Conservation (phyloP, 2,797 vertebrate genomes). For the Bovichtus diacanthus region DNA sequence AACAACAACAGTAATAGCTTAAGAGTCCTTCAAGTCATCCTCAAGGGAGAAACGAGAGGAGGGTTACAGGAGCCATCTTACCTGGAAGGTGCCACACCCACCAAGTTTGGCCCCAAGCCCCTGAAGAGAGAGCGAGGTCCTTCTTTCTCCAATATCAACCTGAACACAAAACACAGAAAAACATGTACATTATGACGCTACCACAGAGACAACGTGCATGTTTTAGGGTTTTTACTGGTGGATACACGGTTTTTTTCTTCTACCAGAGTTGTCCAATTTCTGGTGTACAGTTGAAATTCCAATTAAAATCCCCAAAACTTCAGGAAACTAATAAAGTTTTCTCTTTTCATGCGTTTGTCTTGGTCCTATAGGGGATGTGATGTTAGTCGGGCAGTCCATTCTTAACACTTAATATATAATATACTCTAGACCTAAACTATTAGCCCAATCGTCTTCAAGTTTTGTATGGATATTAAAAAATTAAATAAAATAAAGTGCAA, state of each 20-base stretch:
- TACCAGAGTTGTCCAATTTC: not conserved
- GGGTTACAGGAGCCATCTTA: slow-evolving; percentile 68
- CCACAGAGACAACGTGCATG: rapidly evolving
- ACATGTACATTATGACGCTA: not conserved
- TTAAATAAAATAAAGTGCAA: no score
- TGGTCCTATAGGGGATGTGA: not conserved
- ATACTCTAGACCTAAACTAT: no score
- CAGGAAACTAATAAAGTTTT: not conserved
- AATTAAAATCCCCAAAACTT: not conserved
- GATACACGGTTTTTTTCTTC: no score
- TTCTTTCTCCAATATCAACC: slow-evolving; percentile 97
- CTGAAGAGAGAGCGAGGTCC: slow-evolving; percentile 97
- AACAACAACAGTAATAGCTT: not conserved
- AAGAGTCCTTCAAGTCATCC: not conserved
- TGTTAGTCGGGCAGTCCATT: not conserved
- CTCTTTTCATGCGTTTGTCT: not conserved
- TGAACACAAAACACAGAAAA: slow-evolving; percentile 68
- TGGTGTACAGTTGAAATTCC: not conserved
- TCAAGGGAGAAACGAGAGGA: not conserved
- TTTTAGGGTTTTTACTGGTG: not conserved
- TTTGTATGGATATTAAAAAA: no score
- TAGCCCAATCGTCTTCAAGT: no score
- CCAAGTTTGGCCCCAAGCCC: slow-evolving; percentile 96
- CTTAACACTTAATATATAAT: no score
- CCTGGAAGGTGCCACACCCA: slow-evolving; percentile 99